Base-by-base conservation (phyloP, 2,113 vertebrate species). In the Echinops telfairi region DNA sequence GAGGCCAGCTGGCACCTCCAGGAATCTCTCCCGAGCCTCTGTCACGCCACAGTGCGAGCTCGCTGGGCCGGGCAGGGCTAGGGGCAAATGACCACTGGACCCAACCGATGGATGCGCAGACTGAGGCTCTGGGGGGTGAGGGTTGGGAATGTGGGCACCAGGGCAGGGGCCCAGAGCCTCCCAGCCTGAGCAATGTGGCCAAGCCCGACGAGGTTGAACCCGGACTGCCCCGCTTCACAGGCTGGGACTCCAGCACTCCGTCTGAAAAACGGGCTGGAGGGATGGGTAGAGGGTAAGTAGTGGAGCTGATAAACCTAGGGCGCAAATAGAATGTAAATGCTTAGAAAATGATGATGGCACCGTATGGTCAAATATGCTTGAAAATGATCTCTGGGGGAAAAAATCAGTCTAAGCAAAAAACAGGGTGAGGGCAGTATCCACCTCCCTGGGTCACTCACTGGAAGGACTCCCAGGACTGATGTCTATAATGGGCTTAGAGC, bases 211-310 rank as follows among this genome's bases (percentile, higher is more conserved):
- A 40, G 40, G 40, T 40, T 40, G 89, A 90, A 40, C n/a, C 79
- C 64, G 11, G 3, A 8, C 25, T 83, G 83, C 66, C 0, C 60
- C 38, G 9, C 68, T 85, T 82, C 38, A 91, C 14, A 33, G 88
- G 71, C 71, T 71, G 70, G 27, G 27, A 75, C 38, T 0, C 36
- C 29, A 29, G 88, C 40, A 70, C 31, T 71, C 89, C 25, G 17
- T 53, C 78, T 40, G 88, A 80, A 87, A 93, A 85, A 80, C 66
- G 58, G 64, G 58, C 58, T 3, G 58, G 58, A 60, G 58, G 80
- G 43, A 7, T 4, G 40, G 40, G n/a, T n/a, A n/a, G n/a, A n/a
- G n/a, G 19, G 57, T 19, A 58, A 14, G 19, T 2, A 58, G 12
- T 58, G 57, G 57, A 14, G 57, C 19, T 58, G 14, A 58, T 19